Percentiles rank a stretch among this genome's conserved stretches.
phyloP scores from a whole-genome alignment of 2,113 vertebrate species.

The Pangasianodon gigas region DNA sequence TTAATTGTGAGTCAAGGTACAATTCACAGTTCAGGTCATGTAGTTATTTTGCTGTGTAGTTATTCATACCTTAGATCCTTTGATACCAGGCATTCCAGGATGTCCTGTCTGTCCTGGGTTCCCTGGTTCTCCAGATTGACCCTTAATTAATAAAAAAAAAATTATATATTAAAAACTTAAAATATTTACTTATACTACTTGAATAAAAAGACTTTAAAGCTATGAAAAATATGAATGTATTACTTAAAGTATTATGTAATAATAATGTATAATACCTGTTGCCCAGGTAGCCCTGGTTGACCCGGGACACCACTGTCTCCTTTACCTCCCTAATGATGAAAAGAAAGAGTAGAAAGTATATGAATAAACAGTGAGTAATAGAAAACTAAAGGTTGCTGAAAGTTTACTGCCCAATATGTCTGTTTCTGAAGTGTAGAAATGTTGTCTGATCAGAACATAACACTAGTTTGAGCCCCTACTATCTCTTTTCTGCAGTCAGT shows the following conservation, averaged over 20 bases:
- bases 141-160: conserved; percentile 69
- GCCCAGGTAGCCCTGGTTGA: conserved; percentile 75
- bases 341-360: conserved; percentile 11
- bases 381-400: neutral
- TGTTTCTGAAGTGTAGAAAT: neutral
- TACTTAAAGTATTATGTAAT: neutral
- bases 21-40: neutral
- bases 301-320: conserved; percentile 84
- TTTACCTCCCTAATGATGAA: conserved; percentile 81
- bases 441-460: neutral
- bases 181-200: neutral
- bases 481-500: neutral
- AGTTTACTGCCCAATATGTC: neutral
- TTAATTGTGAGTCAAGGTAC: neutral
- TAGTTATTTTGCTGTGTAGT: neutral
- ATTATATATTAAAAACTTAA: neutral
- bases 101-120: conserved; percentile 83
- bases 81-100: conserved; percentile 82
- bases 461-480: neutral
- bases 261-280: conserved; percentile 73
- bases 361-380: neutral
- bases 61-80: conserved; percentile 80
- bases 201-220: neutral
- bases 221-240: neutral
- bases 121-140: conserved; percentile 80